Conservation (phyloP, 2,797 vertebrate species). For the Lemur catta region DNA sequence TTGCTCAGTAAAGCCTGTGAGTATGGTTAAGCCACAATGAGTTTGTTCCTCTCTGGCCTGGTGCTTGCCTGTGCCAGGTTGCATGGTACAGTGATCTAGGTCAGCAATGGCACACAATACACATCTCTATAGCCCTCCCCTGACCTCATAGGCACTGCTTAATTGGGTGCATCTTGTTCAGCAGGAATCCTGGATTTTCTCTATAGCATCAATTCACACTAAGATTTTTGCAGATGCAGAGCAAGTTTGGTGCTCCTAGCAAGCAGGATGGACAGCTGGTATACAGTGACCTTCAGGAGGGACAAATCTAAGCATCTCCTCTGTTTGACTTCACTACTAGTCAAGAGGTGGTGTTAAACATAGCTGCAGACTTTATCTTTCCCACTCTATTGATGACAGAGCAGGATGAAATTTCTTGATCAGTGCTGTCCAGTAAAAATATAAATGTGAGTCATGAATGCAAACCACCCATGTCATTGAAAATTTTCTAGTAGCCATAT, state of each 20-base stretch:
- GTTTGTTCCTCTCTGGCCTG: background rate
- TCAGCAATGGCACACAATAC: background rate
- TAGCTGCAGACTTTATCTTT: background rate
- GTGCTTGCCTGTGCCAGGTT: background rate
- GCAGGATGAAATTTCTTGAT: background rate
- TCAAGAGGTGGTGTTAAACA: too few relatives aligned
- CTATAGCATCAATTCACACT: background rate
- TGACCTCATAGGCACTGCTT: background rate
- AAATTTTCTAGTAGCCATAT: background rate
- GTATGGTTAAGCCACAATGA: background rate
- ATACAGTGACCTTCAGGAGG: background rate
- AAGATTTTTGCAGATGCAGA: background rate
- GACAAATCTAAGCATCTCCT: background rate
- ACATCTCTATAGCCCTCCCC: background rate
- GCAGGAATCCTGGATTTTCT: background rate
- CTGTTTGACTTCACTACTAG: background rate
- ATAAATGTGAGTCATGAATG: background rate
- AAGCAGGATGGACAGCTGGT: too few relatives aligned
- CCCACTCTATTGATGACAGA: background rate
- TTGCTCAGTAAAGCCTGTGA: background rate
- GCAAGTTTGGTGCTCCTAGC: background rate
- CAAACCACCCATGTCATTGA: background rate
- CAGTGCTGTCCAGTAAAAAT: background rate
- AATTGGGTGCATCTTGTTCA: background rate
- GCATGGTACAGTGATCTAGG: background rate